phyloP scores from a whole-genome alignment of 2,888 invertebrate genomes.

The Halictus quadricinctus region DNA sequence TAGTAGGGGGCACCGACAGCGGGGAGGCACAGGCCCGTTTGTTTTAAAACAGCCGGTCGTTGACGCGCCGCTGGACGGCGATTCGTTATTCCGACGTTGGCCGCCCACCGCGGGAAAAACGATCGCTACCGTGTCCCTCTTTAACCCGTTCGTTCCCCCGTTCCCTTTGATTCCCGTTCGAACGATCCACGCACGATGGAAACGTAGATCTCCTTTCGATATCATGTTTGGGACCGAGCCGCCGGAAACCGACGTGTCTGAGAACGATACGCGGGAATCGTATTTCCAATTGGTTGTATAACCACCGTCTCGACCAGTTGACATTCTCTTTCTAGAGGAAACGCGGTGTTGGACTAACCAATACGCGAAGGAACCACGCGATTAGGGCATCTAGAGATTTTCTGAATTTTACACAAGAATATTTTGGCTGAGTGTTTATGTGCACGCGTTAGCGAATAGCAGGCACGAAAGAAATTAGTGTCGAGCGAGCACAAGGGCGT shows the following conservation, averaged over 20 bases:
- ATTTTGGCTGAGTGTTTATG: too few species aligned
- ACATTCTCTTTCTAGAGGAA: not conserved
- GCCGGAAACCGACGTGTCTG: slow-evolving; percentile 3
- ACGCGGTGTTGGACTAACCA: too few species aligned
- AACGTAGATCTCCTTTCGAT: slow-evolving; percentile 16
- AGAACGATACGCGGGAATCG: slow-evolving; percentile 9
- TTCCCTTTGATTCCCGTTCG: slow-evolving; percentile 8
- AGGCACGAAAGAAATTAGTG: too few species aligned
- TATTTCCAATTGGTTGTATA: slow-evolving; percentile 16
- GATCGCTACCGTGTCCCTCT: slow-evolving; percentile 47
- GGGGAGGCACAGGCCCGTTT: slow-evolving; percentile 70
- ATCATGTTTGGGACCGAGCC: slow-evolving; percentile 6
- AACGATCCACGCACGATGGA: not conserved
- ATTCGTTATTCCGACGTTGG: slow-evolving; percentile 72
- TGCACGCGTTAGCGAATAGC: too few species aligned
- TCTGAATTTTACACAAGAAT: too few species aligned
- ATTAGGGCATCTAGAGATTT: too few species aligned
- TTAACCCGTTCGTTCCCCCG: slow-evolving; percentile 6
- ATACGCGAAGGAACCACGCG: too few species aligned
- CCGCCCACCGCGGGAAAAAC: slow-evolving; percentile 70
- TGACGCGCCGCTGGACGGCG: slow-evolving; percentile 64
- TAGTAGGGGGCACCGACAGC: slow-evolving; percentile 43
- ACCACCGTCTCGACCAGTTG: not conserved
- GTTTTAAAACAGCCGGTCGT: slow-evolving; percentile 73
- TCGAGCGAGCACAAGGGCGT: too few species aligned